Conservation (phyloP, 2,888 invertebrate species). For the Diadromus collaris region DNA sequence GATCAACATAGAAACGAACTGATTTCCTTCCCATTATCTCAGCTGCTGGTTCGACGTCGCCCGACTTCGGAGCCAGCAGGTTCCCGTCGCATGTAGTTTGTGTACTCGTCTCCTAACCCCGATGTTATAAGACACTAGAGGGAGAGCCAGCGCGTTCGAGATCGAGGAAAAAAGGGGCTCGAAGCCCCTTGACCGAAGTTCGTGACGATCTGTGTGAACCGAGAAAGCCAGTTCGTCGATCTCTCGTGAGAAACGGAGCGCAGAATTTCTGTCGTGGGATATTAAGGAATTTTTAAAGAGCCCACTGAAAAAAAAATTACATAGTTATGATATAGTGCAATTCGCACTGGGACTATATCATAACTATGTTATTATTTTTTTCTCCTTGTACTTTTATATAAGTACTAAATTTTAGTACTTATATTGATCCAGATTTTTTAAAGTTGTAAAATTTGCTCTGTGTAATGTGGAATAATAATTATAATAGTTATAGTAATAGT, state of each 20-base stretch:
- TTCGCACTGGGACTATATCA: no score
- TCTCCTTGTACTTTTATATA: no score
- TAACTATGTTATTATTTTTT: no score
- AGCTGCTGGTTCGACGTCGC: slow-evolving; percentile 59
- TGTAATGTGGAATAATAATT: no score
- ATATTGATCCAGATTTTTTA: no score
- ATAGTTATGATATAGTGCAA: no score
- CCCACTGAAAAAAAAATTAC: no score
- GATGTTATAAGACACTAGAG: slow-evolving; percentile 7
- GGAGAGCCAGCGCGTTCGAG: slow-evolving; percentile 40
- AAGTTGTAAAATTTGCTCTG: no score
- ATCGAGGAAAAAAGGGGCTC: slow-evolving; percentile 36
- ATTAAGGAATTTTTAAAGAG: background rate
- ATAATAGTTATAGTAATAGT: no score
- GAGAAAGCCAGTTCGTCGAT: slow-evolving; percentile 1
- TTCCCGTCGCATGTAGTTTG: slow-evolving; percentile 55
- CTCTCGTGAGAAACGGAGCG: slow-evolving; percentile 38
- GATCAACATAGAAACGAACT: slow-evolving; percentile 81
- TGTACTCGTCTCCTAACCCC: slow-evolving; percentile 34
- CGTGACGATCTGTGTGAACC: slow-evolving; percentile 66
- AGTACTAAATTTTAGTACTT: no score
- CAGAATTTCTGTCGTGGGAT: slow-evolving; percentile 23
- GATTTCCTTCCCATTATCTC: slow-evolving; percentile 80
- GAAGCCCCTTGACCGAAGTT: slow-evolving; percentile 44
- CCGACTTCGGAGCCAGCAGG: slow-evolving; percentile 55